Evolutionary conservation across 1,140 invertebrate genomes (phyloP).

Genomic region (Psix sp.): DNA sequence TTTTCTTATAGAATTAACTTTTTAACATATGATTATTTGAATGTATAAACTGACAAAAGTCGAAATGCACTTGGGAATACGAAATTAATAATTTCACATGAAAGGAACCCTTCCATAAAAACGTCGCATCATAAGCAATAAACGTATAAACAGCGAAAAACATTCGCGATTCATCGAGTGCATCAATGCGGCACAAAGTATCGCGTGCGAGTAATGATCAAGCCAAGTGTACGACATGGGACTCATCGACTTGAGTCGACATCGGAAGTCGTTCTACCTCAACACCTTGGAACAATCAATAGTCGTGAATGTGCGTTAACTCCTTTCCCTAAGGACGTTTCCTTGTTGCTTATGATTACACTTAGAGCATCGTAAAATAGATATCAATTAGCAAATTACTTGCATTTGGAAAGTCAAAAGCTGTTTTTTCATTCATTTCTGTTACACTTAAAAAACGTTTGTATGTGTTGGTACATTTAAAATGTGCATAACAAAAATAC

Average conservation of each 20-base stretch:
- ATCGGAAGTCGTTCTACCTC: slow-evolving; percentile 66
- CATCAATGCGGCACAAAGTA: slow-evolving; percentile 56
- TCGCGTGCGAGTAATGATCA: slow-evolving; percentile 60
- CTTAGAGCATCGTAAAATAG: slow-evolving; percentile 35
- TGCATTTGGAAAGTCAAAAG: slow-evolving; percentile 21
- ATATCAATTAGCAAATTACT: slow-evolving; percentile 33
- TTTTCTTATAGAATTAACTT: too few species aligned
- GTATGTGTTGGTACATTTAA: too few species aligned
- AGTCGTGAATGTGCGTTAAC: slow-evolving; percentile 64
- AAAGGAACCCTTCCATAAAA: slow-evolving; percentile 40
- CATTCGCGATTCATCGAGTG: slow-evolving; percentile 59
- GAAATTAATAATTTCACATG: slow-evolving; percentile 37
- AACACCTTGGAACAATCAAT: slow-evolving; percentile 67
- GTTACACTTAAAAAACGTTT: too few species aligned
- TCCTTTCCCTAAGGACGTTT: slow-evolving; percentile 53
- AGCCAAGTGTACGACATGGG: slow-evolving; percentile 49
- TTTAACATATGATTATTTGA: too few species aligned
- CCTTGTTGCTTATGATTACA: slow-evolving; percentile 47
- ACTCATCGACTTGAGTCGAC: slow-evolving; percentile 59
- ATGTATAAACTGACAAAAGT: too few species aligned
- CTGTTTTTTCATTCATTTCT: slow-evolving; percentile 37
- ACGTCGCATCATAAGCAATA: slow-evolving; percentile 44
- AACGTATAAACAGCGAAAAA: slow-evolving; percentile 50
- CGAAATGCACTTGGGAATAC: too few species aligned
- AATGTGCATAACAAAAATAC: too few species aligned